Evolutionary conservation across 2,113 vertebrate genomes (phyloP).

Genomic region (Nibea albiflora): DNA sequence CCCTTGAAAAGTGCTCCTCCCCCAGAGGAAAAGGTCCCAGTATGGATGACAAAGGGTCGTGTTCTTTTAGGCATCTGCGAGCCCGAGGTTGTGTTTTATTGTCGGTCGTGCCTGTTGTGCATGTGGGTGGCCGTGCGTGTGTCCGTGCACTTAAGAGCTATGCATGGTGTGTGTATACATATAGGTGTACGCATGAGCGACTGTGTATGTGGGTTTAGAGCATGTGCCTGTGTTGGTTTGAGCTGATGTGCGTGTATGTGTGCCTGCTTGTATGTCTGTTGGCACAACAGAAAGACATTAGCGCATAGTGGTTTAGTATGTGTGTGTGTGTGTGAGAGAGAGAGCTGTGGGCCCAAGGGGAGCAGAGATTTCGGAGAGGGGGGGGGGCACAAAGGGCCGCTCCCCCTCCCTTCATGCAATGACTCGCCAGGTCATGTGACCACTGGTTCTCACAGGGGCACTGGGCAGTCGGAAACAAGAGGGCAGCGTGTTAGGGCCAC

Average conservation of each 20-base stretch:
- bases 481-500: constrained; percentile 72
- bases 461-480: constrained; percentile 70
- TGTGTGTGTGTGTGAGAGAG: constrained; percentile 57
- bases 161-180: constrained; percentile 34
- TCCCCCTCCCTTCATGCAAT: constrained; percentile 24
- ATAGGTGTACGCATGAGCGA: constrained; percentile 48
- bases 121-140: constrained; percentile 71
- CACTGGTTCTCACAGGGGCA: constrained; percentile 73
- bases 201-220: constrained; percentile 34
- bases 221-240: constrained; percentile 4
- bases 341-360: constrained; percentile 27
- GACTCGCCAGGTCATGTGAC: constrained; percentile 74
- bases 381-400: neutral
- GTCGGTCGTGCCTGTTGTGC: constrained; percentile 69
- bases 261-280: constrained; percentile 45
- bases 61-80: constrained; percentile 64
- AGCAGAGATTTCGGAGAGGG: constrained; percentile 39
- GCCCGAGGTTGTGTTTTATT: constrained; percentile 70
- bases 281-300: constrained; percentile 57
- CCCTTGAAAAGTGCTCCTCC: constrained; percentile 52
- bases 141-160: constrained; percentile 33
- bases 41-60: constrained; percentile 69
- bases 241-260: constrained; percentile 35
- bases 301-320: constrained; percentile 59
- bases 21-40: constrained; percentile 54